Conservation (phyloP, 2,113 vertebrate genomes). For the Arothron firmamentum region DNA sequence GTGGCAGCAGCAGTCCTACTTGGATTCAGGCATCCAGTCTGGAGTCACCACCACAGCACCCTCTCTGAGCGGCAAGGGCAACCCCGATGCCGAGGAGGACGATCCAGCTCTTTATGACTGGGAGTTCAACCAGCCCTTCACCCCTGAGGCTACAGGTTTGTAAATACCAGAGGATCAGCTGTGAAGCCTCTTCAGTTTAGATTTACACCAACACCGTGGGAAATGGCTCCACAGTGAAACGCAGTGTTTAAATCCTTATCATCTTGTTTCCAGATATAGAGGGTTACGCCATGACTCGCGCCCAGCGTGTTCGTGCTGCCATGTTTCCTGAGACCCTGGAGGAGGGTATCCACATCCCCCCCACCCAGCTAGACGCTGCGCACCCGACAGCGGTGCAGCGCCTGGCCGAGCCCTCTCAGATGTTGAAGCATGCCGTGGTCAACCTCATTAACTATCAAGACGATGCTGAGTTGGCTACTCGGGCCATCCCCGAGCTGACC, state of each 20-base stretch:
- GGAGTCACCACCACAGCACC: constrained; percentile 98
- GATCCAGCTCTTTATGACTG: constrained; percentile 93
- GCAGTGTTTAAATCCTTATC: background rate
- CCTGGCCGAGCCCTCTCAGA: constrained; percentile 96
- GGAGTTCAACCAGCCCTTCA: constrained; percentile 96
- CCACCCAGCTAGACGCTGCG: constrained; percentile 90
- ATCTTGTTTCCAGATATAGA: constrained; percentile 82
- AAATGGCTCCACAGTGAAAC: too few relatives aligned
- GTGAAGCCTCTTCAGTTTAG: too few relatives aligned
- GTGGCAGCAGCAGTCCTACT: constrained; percentile 97
- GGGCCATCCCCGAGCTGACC: constrained; percentile 96
- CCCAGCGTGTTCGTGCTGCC: constrained; percentile 94
- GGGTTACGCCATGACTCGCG: constrained; percentile 97
- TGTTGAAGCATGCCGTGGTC: constrained; percentile 98
- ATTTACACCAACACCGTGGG: too few relatives aligned
- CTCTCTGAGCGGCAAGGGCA: constrained; percentile 95
- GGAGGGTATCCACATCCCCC: constrained; percentile 93
- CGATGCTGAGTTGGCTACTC: constrained; percentile 95
- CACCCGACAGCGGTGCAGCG: constrained; percentile 97
- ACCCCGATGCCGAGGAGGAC: constrained; percentile 95
- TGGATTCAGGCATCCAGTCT: constrained; percentile 98
- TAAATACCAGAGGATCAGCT: background rate
- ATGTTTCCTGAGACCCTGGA: constrained; percentile 99
- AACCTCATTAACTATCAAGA: constrained; percentile 99
- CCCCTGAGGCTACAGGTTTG: constrained; percentile 90